A percentile compares a stretch with the other conserved stretches of the same genome.
Evolutionary conservation across 2,888 invertebrate genomes (phyloP).

Genomic region (Dysmachus trigonus): DNA sequence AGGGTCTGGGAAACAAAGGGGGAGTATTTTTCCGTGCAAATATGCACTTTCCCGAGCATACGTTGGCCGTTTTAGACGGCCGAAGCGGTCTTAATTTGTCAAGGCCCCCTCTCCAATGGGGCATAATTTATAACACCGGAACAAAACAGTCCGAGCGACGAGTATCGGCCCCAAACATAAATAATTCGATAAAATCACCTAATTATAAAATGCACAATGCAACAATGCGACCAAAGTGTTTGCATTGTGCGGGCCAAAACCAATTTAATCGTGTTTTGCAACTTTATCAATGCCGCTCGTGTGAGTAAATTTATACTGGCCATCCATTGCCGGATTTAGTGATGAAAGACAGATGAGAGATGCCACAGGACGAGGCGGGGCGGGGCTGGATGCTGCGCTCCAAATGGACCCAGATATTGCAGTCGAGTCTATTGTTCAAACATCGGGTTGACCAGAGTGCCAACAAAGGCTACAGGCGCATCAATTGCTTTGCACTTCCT

Average conservation of each 20-base stretch:
- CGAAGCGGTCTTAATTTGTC: not conserved
- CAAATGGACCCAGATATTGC: slow-evolving; percentile 38
- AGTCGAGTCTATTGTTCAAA: slow-evolving; percentile 45
- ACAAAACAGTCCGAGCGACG: not conserved
- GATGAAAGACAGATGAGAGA: slow-evolving; percentile 40
- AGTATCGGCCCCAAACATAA: slow-evolving; percentile 48
- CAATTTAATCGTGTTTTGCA: slow-evolving; percentile 50
- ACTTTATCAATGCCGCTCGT: slow-evolving; percentile 47
- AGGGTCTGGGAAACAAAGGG: not conserved
- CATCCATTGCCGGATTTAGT: slow-evolving; percentile 26
- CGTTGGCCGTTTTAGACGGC: not conserved
- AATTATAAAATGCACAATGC: slow-evolving; percentile 51
- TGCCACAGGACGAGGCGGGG: not conserved
- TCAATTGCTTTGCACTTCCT: slow-evolving; percentile 6
- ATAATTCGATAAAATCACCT: slow-evolving; percentile 51
- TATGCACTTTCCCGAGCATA: not conserved
- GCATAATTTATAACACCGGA: slow-evolving; percentile 9
- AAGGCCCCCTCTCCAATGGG: not conserved
- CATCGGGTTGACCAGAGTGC: slow-evolving; percentile 29
- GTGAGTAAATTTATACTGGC: slow-evolving; percentile 33
- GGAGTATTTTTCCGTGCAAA: not conserved
- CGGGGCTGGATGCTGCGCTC: not conserved
- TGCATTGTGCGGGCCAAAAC: slow-evolving; percentile 48
- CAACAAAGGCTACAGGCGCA: slow-evolving; percentile 31
- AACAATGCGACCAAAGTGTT: slow-evolving; percentile 49